Percentiles rank a stretch among this genome's conserved stretches.
Evolutionary conservation across 2,113 vertebrate species (phyloP).

Genomic region (Pseudonaja textilis): DNA sequence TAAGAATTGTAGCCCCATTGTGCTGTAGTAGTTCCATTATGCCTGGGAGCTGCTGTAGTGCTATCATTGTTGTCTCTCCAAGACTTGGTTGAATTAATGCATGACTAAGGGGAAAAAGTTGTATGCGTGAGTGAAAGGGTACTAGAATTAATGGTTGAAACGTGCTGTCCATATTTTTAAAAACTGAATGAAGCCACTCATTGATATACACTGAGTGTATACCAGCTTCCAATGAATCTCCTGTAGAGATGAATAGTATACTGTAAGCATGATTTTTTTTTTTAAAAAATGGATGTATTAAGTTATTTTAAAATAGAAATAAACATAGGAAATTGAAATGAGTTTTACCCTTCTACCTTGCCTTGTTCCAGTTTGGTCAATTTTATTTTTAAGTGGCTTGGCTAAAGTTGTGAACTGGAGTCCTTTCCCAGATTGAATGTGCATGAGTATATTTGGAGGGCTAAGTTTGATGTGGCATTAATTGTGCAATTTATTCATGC

Average conservation of each 20-base stretch:
- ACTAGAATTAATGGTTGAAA: not conserved
- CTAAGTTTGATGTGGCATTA: not conserved
- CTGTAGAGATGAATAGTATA: constrained; percentile 43
- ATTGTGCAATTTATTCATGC: too few relatives aligned
- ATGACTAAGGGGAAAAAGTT: not conserved
- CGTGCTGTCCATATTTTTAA: constrained; percentile 8
- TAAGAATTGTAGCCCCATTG: not conserved
- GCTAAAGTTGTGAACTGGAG: not conserved
- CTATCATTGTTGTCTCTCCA: not conserved
- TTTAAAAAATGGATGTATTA: not conserved
- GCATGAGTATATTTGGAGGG: not conserved
- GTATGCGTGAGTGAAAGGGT: not conserved
- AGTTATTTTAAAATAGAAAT: not conserved
- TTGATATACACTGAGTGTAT: not conserved
- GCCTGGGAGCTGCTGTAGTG: constrained; percentile 1
- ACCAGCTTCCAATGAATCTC: not conserved
- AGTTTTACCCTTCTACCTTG: not conserved
- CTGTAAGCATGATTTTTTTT: constrained; percentile 41
- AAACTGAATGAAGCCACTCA: not conserved
- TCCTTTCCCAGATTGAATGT: not conserved
- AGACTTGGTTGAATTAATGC: constrained; percentile 31
- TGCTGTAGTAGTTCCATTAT: too few relatives aligned
- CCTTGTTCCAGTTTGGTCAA: not conserved
- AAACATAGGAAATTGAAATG: not conserved
- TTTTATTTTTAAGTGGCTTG: not conserved